Conservation (phyloP, 2,797 vertebrate species). For the Silurus lanzhouensis region DNA sequence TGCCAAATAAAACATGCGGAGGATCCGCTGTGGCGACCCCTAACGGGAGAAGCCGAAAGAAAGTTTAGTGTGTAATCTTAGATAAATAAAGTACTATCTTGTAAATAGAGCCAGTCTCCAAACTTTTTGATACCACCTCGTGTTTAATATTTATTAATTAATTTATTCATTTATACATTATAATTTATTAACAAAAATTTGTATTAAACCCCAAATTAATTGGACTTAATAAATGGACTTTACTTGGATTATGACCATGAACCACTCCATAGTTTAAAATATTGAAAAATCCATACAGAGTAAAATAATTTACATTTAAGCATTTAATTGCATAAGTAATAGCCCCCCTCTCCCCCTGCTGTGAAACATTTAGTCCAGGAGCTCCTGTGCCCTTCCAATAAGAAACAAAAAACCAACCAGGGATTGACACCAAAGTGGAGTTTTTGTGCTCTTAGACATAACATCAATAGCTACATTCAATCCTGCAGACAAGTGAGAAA, state of each 20-base stretch:
- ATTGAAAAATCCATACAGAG: not conserved
- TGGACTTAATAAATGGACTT: not conserved
- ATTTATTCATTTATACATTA: too few species aligned
- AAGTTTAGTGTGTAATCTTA: too few species aligned
- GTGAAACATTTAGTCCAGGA: not conserved
- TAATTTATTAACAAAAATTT: not conserved
- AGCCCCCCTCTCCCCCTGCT: not conserved
- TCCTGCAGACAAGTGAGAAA: not conserved
- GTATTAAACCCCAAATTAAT: not conserved
- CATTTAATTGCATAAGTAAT: not conserved
- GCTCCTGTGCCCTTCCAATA: not conserved
- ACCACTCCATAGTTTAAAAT: not conserved
- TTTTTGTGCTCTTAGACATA: not conserved
- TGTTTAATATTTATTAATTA: too few species aligned
- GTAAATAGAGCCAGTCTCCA: too few species aligned
- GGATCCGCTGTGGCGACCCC: too few species aligned
- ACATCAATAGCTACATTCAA: not conserved
- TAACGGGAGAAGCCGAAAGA: too few species aligned
- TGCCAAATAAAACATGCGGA: too few species aligned
- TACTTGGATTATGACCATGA: not conserved
- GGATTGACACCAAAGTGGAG: not conserved
- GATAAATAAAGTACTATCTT: too few species aligned
- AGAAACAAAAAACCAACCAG: not conserved
- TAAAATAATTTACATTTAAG: not conserved
- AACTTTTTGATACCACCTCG: too few species aligned